Conservation (phyloP, 2,888 invertebrate species). For the Euzophera pinguis region DNA sequence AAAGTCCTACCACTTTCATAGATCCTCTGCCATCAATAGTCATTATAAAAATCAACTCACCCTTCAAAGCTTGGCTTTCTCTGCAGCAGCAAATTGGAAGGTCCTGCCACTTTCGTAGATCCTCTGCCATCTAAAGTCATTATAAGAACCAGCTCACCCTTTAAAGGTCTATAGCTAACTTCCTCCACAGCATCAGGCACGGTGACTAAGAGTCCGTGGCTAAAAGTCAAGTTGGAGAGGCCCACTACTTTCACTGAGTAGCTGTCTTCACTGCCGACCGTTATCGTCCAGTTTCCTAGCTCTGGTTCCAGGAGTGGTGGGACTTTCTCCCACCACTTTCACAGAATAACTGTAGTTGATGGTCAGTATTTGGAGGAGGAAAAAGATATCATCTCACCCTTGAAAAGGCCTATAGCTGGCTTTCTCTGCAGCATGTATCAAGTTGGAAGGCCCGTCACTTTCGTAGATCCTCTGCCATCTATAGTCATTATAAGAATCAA, state of each 20-base stretch:
- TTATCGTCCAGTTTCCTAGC: conserved; percentile 83
- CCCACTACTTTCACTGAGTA: conserved; percentile 85
- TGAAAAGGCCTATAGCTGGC: conserved; percentile 81
- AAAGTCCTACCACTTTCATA: too few species aligned
- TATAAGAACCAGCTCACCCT: conserved; percentile 54
- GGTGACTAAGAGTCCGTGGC: conserved; percentile 82
- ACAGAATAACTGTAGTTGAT: too few species aligned
- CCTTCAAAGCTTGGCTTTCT: conserved; percentile 80
- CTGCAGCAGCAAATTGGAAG: conserved; percentile 47
- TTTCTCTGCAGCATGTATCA: conserved; percentile 56
- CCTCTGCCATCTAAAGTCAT: too few species aligned
- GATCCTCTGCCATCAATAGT: too few species aligned
- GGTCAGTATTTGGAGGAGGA: background rate
- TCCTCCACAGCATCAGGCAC: conserved; percentile 65
- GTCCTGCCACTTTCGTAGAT: too few species aligned
- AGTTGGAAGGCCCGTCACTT: conserved; percentile 32
- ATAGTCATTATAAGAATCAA: background rate
- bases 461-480: too few species aligned
- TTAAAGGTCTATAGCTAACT: conserved; percentile 80
- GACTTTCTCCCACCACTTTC: too few species aligned
- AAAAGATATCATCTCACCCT: conserved; percentile 56
- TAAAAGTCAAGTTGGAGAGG: conserved; percentile 82
- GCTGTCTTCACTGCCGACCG: conserved; percentile 78
- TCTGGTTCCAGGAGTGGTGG: conserved; percentile 83
- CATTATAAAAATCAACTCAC: conserved; percentile 39